phyloP scores from a whole-genome alignment of 2,797 vertebrate species.

The Gymnothorax javanicus region DNA sequence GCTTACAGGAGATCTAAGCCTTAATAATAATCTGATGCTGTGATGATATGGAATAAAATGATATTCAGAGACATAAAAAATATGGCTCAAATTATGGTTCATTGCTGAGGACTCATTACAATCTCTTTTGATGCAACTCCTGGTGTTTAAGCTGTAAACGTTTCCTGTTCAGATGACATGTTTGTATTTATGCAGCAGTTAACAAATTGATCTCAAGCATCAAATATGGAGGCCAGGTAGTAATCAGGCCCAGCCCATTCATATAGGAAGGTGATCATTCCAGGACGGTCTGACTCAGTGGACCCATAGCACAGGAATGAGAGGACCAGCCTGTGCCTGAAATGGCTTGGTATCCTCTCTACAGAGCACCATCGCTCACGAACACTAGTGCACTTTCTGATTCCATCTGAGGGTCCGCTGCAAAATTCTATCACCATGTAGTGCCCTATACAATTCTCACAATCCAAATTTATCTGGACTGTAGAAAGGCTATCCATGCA shows the following conservation, averaged over 20 bases:
- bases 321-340: background rate
- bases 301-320: background rate
- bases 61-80: background rate
- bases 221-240: constrained; percentile 54
- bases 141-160: background rate
- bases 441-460: no score
- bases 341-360: no score
- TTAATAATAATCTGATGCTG: background rate
- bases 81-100: background rate
- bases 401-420: no score
- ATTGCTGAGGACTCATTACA: background rate
- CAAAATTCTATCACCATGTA: no score
- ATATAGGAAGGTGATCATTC: constrained; percentile 53
- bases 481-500: no score
- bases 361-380: no score
- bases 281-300: constrained; percentile 27
- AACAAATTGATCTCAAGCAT: constrained; percentile 44
- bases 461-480: no score
- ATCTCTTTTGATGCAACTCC: background rate
- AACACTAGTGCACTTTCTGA: no score
- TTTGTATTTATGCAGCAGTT: constrained; percentile 34
- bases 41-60: background rate
- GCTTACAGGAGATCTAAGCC: background rate
- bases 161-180: constrained; percentile 34
- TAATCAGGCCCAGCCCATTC: constrained; percentile 12